phyloP scores from a whole-genome alignment of 2,113 vertebrate species.

The Hyperopisus bebe region DNA sequence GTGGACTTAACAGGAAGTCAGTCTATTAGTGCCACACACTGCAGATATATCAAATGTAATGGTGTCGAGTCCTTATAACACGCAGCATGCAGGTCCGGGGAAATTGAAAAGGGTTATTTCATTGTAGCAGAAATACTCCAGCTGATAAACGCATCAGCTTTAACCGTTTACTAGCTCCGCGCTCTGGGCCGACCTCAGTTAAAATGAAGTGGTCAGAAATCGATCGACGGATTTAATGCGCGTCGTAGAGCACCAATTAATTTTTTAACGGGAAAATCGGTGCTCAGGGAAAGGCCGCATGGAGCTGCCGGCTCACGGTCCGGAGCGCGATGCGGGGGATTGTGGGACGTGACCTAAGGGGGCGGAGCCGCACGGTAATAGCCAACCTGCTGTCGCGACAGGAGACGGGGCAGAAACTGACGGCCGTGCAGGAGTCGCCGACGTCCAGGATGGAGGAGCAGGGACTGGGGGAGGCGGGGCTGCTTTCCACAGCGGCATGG shows the following conservation, averaged over 20 bases:
- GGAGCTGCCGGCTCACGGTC: background rate
- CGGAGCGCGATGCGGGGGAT: background rate
- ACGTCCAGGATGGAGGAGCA: slow-evolving; percentile 80
- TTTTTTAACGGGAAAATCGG: background rate
- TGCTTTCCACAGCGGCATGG: slow-evolving; percentile 35
- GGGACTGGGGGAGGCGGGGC: slow-evolving; percentile 51
- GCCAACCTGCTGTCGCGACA: slow-evolving; percentile 65
- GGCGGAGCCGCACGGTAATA: background rate
- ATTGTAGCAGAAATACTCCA: background rate
- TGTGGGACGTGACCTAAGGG: background rate
- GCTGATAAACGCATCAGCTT: background rate
- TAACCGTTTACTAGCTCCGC: background rate
- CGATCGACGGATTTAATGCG: background rate
- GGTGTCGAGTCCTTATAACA: background rate
- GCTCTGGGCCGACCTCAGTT: background rate
- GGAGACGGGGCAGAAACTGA: slow-evolving; percentile 67
- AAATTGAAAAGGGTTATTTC: background rate
- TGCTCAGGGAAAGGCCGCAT: background rate
- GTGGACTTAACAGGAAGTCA: background rate
- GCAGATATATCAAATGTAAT: background rate
- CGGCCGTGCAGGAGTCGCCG: slow-evolving; percentile 80
- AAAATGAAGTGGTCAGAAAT: background rate
- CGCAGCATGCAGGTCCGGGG: background rate
- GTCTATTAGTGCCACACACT: background rate
- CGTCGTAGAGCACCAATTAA: background rate